Evolutionary conservation across 2,888 invertebrate genomes (phyloP).

Genomic region (Tineola bisselliella): DNA sequence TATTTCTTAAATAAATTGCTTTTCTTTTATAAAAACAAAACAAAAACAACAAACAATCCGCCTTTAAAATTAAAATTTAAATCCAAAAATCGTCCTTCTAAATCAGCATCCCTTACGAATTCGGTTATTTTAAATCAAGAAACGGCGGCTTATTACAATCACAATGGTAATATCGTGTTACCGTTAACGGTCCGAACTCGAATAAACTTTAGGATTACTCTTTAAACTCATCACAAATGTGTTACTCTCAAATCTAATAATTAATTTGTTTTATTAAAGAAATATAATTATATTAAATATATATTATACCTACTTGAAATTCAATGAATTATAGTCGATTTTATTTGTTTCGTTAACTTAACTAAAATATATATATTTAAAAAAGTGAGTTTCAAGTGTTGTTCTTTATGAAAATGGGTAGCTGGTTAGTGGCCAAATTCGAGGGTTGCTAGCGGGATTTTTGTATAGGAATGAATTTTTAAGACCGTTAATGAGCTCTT

Average conservation of each 20-base stretch:
- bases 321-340: too few species aligned
- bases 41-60: constrained; percentile 14
- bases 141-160: constrained; percentile 60
- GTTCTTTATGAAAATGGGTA: neutral
- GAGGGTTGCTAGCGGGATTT: constrained; percentile 35
- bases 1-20: too few species aligned
- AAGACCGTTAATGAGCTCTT: constrained; percentile 30
- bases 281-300: too few species aligned
- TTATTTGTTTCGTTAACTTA: too few species aligned
- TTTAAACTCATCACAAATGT: neutral
- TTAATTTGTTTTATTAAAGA: too few species aligned
- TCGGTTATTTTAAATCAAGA: constrained; percentile 29
- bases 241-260: neutral
- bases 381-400: neutral
- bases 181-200: constrained; percentile 52
- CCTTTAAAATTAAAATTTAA: constrained; percentile 19
- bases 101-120: constrained; percentile 28
- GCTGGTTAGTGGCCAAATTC: neutral
- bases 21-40: neutral
- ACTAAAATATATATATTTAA: too few species aligned
- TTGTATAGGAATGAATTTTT: constrained; percentile 34
- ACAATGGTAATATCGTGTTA: constrained; percentile 59
- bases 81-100: constrained; percentile 29
- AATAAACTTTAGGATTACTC: neutral
- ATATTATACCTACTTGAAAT: too few species aligned